Evolutionary conservation across 1,140 invertebrate species (phyloP).

Genomic region (Episyrphus balteatus): DNA sequence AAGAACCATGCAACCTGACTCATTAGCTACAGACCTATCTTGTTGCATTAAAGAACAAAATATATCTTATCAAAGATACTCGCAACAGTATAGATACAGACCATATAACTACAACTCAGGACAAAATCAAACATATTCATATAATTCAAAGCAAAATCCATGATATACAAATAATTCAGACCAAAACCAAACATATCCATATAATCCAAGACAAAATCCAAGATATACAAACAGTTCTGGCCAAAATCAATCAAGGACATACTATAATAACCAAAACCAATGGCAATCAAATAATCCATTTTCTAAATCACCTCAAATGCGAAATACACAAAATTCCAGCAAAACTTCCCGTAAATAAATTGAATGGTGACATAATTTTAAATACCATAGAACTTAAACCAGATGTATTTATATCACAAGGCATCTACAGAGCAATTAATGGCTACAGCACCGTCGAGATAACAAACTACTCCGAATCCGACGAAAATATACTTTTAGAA

Average conservation of each 20-base stretch:
- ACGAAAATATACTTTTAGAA: too few relatives aligned
- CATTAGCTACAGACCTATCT: background rate
- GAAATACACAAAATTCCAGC: background rate
- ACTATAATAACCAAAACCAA: background rate
- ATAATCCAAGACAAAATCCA: background rate
- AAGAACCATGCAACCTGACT: slow-evolving; percentile 1
- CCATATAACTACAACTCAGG: background rate
- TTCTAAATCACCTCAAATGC: background rate
- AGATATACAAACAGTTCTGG: background rate
- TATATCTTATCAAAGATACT: slow-evolving; percentile 1
- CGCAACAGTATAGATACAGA: background rate
- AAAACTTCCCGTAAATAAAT: background rate
- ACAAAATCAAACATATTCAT: background rate
- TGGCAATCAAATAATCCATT: background rate
- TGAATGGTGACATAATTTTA: background rate
- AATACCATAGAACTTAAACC: too few relatives aligned
- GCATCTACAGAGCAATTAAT: too few relatives aligned
- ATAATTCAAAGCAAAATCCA: background rate
- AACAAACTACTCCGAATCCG: background rate
- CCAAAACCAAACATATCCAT: background rate
- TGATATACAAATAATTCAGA: background rate
- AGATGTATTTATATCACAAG: too few relatives aligned
- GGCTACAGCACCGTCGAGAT: background rate
- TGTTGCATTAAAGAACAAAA: slow-evolving; percentile 1
- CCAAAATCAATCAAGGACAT: background rate